Evolutionary conservation across 1,140 invertebrate species (phyloP), one percentile per base, ranked within the genome.

Genomic region (Dinoponera quadriceps): DNA sequence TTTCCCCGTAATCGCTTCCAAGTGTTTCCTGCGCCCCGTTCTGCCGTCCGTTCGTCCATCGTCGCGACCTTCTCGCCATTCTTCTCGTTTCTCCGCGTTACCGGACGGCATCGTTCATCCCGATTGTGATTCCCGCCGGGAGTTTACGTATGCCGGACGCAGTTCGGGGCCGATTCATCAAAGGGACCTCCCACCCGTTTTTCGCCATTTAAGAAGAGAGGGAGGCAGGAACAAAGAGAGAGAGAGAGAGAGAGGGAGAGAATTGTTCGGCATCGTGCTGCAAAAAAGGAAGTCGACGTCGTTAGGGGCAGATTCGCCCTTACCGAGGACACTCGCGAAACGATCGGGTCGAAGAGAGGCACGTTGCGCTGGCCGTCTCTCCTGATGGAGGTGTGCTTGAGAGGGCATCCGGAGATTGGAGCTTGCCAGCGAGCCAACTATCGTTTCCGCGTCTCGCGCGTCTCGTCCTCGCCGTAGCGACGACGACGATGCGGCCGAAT

Each of bases 401-500:
- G 73, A 85, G 82, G 82, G 59, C 27, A 83, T 71, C 85, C 88
- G 89, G 88, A 90, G 88, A 90, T 90, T 90, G 88, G 87, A 87
- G 80, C 66, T 86, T 90, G 89, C 89, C 85, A 90, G 85, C 65
- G 84, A 90, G 88, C 89, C 89, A 90, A 90, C 80, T 88, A 90
- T 88, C 84, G 75, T 75, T 54, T 84, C 75, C 75, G 48, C 65
- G 49, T 62, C 81, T 62, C 82, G 22, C 80, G 78, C 69, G 83
- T 83, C 78, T 88, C 83, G 78, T 68, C 54, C 38, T 71, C 48
- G 69, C 9, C 29, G 63, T 69, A 49, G 16, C 38, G 25, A 66
- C 59, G 62, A 66, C 60, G 65, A 44, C 49, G 66, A 73, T 57
- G 48, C 55, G 54, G 69, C 69, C 78, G 68, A 62, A 80, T 80